phyloP scores from a whole-genome alignment of 2,797 vertebrate genomes.

The Paguma larvata region DNA sequence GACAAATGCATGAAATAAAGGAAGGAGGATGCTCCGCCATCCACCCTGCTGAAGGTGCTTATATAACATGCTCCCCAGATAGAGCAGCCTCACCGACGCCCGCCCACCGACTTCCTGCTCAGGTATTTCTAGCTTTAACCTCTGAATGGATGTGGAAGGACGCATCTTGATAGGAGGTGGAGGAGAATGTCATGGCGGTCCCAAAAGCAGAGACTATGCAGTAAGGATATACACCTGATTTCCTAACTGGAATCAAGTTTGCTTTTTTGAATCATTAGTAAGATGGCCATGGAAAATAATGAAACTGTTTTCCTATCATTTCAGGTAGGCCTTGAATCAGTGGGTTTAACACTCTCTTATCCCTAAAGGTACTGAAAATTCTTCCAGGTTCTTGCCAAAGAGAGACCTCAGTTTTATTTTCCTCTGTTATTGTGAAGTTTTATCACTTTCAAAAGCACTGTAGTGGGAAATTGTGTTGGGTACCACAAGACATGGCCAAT shows the following conservation, averaged over 20 bases:
- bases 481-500: background rate
- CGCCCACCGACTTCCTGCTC: background rate
- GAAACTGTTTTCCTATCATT: background rate
- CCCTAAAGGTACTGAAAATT: background rate
- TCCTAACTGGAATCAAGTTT: constrained; percentile 7
- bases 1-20: background rate
- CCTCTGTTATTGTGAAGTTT: constrained; percentile 10
- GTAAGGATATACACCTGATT: background rate
- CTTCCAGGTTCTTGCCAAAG: constrained; percentile 29
- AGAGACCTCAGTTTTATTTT: constrained; percentile 20
- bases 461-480: constrained; percentile 41
- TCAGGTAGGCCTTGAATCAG: background rate
- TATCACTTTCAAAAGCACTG: constrained; percentile 53
- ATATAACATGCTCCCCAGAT: background rate
- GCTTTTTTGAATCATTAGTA: background rate
- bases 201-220: background rate
- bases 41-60: background rate
- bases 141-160: background rate
- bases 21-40: background rate
- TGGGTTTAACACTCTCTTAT: background rate
- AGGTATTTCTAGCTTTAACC: background rate
- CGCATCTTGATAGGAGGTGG: background rate
- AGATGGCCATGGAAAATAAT: background rate
- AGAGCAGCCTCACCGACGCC: background rate
- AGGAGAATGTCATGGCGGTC: background rate